phyloP scores from a whole-genome alignment of 2,113 vertebrate species.

The Lamprologus callipterus region DNA sequence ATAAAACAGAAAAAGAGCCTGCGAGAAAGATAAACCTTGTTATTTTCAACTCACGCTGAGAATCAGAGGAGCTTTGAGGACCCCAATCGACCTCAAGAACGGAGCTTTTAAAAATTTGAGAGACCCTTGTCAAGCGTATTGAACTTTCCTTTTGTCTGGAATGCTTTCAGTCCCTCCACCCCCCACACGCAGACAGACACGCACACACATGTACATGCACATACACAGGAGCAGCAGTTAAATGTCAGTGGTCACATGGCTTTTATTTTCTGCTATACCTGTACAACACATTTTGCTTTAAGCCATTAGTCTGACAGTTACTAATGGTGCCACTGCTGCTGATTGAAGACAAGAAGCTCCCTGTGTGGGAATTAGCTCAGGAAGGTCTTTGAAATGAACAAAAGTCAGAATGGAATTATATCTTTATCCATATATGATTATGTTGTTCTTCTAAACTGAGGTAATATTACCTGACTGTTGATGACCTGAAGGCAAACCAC shows the following conservation, averaged over 20 bases:
- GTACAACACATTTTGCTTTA: neutral
- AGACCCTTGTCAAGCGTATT: conserved; percentile 11
- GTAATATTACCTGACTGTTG: neutral
- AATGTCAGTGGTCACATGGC: conserved; percentile 17
- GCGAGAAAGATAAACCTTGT: conserved; percentile 43
- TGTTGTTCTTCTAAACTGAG: neutral
- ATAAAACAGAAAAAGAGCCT: neutral
- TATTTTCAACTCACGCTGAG: conserved; percentile 55
- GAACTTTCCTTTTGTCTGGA: conserved; percentile 24
- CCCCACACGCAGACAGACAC: neutral
- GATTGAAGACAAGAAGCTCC: neutral
- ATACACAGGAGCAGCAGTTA: neutral
- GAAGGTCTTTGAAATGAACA: neutral
- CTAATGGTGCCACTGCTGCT: neutral
- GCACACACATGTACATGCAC: neutral
- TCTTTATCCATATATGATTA: neutral
- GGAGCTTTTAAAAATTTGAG: conserved; percentile 30
- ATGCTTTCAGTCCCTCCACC: neutral
- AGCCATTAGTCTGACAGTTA: neutral
- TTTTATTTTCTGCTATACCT: neutral
- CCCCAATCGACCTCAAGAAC: conserved; percentile 3
- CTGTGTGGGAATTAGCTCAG: neutral
- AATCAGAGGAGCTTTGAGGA: conserved; percentile 23
- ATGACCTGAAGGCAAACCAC: neutral
- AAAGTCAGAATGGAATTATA: neutral